Evolutionary conservation across 2,888 invertebrate genomes (phyloP).

Genomic region (Leptogaster cylindrica): DNA sequence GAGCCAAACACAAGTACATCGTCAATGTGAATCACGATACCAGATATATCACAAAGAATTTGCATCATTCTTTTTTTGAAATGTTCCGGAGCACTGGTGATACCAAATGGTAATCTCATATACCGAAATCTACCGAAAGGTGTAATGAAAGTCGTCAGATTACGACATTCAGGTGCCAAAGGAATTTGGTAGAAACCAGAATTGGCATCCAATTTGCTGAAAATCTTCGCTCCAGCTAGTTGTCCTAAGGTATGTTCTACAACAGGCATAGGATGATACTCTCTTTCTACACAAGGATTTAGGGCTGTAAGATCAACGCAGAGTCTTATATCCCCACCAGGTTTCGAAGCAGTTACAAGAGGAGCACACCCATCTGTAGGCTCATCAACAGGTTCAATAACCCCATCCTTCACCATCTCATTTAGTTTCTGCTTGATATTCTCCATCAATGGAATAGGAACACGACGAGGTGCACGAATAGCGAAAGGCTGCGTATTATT

Average conservation of each 20-base stretch:
- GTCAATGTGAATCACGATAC: conserved; percentile 43
- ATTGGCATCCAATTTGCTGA: conserved; percentile 53
- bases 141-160: conserved; percentile 39
- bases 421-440: conserved; percentile 27
- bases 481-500: not conserved
- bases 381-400: conserved; percentile 34
- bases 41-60: conserved; percentile 27
- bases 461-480: conserved; percentile 22
- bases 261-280: conserved; percentile 49
- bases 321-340: not conserved
- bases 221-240: conserved; percentile 48
- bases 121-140: conserved; percentile 45
- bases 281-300: conserved; percentile 51
- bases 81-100: conserved; percentile 41
- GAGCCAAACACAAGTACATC: conserved; percentile 42
- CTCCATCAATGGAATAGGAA: conserved; percentile 30
- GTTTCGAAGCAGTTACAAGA: conserved; percentile 28
- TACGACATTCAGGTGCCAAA: not conserved
- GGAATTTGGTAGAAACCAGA: conserved; percentile 42
- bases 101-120: conserved; percentile 41
- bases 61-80: conserved; percentile 36
- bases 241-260: conserved; percentile 47
- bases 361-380: conserved; percentile 42
- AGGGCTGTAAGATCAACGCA: conserved; percentile 30
- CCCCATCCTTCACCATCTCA: conserved; percentile 28